Conservation (phyloP, 2,888 invertebrate genomes). For the Thymelicus lineola region DNA sequence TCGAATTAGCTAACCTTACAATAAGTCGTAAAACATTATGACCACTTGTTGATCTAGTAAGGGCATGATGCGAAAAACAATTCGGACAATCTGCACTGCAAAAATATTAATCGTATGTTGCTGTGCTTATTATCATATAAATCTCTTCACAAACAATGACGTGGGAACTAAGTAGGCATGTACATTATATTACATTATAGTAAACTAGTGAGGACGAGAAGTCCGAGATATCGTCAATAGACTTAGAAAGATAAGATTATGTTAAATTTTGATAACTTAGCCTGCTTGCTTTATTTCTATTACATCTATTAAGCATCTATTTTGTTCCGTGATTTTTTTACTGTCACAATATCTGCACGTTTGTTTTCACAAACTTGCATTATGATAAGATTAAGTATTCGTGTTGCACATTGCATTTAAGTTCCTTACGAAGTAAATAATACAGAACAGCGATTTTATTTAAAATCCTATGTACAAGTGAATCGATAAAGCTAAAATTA, state of each 20-base stretch:
- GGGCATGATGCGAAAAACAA: conserved; percentile 68
- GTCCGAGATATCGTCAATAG: conserved; percentile 7
- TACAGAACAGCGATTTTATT: background rate
- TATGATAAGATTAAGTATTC: too few relatives aligned
- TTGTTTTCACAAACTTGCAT: too few relatives aligned
- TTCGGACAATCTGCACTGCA: conserved; percentile 58
- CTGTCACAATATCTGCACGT: too few relatives aligned
- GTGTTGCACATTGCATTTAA: too few relatives aligned
- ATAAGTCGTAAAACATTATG: conserved; percentile 79
- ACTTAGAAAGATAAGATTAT: conserved; percentile 6
- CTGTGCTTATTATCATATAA: conserved; percentile 27
- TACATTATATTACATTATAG: too few relatives aligned
- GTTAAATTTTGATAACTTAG: background rate
- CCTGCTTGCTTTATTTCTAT: background rate
- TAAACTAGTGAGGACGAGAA: conserved; percentile 5
- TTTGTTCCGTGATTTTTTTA: background rate
- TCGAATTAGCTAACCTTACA: conserved; percentile 70
- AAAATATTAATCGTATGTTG: conserved; percentile 48
- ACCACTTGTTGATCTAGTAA: conserved; percentile 68
- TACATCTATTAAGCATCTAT: background rate
- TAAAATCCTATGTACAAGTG: background rate
- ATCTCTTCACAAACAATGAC: conserved; percentile 21
- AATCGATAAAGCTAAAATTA: background rate
- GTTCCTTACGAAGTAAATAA: too few relatives aligned
- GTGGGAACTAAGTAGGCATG: background rate